Conservation (phyloP, 2,888 invertebrate genomes). For the Trichacis sp. region DNA sequence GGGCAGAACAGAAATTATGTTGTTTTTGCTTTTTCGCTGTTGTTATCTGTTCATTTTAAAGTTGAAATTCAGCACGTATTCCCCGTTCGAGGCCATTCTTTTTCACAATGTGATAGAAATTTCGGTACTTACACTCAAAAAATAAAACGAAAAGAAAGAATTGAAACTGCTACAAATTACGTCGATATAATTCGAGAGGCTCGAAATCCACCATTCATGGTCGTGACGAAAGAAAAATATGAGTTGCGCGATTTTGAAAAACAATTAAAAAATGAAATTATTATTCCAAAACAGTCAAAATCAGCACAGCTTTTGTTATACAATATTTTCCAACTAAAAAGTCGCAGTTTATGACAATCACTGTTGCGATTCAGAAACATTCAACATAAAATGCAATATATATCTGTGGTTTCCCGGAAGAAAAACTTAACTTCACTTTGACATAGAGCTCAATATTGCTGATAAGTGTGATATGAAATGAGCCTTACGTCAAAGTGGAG, state of each 20-base stretch:
- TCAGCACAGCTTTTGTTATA: conserved; percentile 7
- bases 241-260: conserved; percentile 20
- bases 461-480: no score
- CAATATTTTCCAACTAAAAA: conserved; percentile 7
- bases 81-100: conserved; percentile 36
- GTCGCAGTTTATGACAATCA: neutral
- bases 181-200: conserved; percentile 16
- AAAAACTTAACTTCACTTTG: no score
- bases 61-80: conserved; percentile 34
- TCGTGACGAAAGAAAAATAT: conserved; percentile 10
- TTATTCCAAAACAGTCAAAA: conserved; percentile 4
- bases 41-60: conserved; percentile 17
- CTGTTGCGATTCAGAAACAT: neutral
- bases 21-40: conserved; percentile 17
- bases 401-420: neutral
- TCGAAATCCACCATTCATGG: conserved; percentile 19
- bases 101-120: conserved; percentile 36
- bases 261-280: neutral
- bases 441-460: no score
- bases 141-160: conserved; percentile 20
- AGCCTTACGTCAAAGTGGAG: no score
- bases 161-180: conserved; percentile 26
- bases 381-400: no score
- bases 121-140: conserved; percentile 25
- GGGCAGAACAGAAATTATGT: conserved; percentile 22